Conservation (phyloP, 2,888 invertebrate species). For the Cordilura impudica region DNA sequence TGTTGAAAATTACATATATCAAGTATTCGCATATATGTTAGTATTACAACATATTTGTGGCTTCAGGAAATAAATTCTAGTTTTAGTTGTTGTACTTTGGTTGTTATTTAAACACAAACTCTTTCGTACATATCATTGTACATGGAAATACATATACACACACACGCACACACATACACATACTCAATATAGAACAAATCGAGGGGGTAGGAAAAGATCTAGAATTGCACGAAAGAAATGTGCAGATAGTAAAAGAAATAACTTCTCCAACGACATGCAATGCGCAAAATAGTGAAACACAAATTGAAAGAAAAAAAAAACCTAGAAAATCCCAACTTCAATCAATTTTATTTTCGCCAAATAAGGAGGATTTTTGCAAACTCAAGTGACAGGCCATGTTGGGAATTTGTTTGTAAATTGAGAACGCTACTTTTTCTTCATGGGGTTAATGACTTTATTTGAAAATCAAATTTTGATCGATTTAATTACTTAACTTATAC, state of each 20-base stretch:
- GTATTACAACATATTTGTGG: slow-evolving; percentile 45
- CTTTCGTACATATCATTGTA: slow-evolving; percentile 20
- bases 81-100: background rate
- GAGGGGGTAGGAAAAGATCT: slow-evolving; percentile 13
- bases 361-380: slow-evolving; percentile 46
- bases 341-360: slow-evolving; percentile 53
- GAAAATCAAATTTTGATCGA: background rate
- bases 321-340: slow-evolving; percentile 23
- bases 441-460: slow-evolving; percentile 44
- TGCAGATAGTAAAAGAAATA: slow-evolving; percentile 27
- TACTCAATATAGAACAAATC: background rate
- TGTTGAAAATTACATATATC: slow-evolving; percentile 42
- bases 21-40: slow-evolving; percentile 2
- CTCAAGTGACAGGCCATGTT: slow-evolving; percentile 45
- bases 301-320: slow-evolving; percentile 4
- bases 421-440: background rate
- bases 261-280: slow-evolving; percentile 50
- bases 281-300: slow-evolving; percentile 39
- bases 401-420: slow-evolving; percentile 28
- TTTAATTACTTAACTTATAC: too few species aligned
- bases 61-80: slow-evolving; percentile 40
- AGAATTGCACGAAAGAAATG: slow-evolving; percentile 39
- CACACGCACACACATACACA: background rate
- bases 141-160: background rate
- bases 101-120: slow-evolving; percentile 29